Evolutionary conservation across 2,797 vertebrate genomes (phyloP).

Genomic region (Anniella stebbinsi): DNA sequence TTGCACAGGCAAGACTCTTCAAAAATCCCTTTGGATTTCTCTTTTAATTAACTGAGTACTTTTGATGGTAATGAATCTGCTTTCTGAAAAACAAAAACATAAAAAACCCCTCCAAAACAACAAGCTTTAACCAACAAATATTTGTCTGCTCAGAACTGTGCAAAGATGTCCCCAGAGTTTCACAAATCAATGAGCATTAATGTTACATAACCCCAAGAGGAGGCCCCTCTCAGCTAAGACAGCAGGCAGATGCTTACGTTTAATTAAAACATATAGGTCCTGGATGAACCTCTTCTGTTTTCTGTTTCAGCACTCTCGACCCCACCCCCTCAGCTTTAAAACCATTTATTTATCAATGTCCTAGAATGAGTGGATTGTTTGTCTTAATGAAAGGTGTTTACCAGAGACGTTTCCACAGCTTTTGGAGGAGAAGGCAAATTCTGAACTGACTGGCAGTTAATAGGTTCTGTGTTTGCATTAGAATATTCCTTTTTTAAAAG

Average conservation of each 20-base stretch:
- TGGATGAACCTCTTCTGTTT: conserved; percentile 61
- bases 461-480: rapidly evolving
- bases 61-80: conserved; percentile 68
- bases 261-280: conserved; percentile 72
- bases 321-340: conserved; percentile 35
- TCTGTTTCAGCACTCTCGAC: conserved; percentile 41
- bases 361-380: not conserved
- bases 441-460: conserved; percentile 12
- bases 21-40: conserved; percentile 66
- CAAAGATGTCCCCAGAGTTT: conserved; percentile 67
- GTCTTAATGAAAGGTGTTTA: conserved; percentile 11
- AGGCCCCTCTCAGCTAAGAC: conserved; percentile 56
- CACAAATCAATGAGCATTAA: conserved; percentile 71
- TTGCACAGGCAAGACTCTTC: conserved; percentile 60
- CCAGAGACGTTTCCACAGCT: not conserved
- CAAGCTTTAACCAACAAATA: conserved; percentile 54
- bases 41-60: conserved; percentile 68
- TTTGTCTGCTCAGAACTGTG: conserved; percentile 67
- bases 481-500: not conserved
- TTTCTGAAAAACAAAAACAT: conserved; percentile 29
- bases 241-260: conserved; percentile 64
- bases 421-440: conserved; percentile 45
- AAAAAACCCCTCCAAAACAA: not conserved
- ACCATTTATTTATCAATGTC: conserved; percentile 54
- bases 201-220: conserved; percentile 64